phyloP scores from a whole-genome alignment of 23 tunicate species.

The Oikopleura albicans region DNA sequence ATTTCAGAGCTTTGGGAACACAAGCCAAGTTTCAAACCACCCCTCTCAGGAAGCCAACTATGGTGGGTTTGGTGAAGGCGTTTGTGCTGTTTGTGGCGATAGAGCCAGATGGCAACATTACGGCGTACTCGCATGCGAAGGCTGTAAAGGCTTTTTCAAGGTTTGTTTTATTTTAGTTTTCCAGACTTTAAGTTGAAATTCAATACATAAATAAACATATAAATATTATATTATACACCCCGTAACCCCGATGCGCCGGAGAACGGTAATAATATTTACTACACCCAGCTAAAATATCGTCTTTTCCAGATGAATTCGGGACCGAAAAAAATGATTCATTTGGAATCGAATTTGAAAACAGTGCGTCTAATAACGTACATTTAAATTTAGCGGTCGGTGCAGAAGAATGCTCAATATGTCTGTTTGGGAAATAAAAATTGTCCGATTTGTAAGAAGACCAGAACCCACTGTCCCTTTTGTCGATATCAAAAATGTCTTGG shows the following conservation, averaged over 20 bases:
- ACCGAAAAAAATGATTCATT: too few species aligned
- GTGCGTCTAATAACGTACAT: too few species aligned
- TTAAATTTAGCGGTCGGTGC: conserved; percentile 78
- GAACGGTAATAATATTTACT: too few species aligned
- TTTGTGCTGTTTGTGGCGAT: conserved; percentile 92
- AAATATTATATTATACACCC: too few species aligned
- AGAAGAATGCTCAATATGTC: conserved; percentile 76
- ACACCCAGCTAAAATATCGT: too few species aligned
- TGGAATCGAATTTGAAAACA: too few species aligned
- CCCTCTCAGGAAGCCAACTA: conserved; percentile 9
- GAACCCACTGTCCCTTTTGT: conserved; percentile 92
- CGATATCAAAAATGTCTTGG: conserved; percentile 70
- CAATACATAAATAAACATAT: too few species aligned
- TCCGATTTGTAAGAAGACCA: conserved; percentile 77
- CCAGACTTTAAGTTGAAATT: not conserved
- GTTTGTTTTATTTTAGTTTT: conserved; percentile 24
- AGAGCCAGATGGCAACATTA: conserved; percentile 98
- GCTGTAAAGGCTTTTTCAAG: conserved; percentile 97
- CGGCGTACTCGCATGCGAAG: conserved; percentile 94
- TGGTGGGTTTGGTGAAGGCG: conserved; percentile 30
- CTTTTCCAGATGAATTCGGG: too few species aligned
- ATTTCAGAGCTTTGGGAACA: not conserved
- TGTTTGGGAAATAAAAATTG: conserved; percentile 68
- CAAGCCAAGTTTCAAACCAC: not conserved
- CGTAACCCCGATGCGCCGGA: too few species aligned